Evolutionary conservation across 2,797 vertebrate genomes (phyloP).

Genomic region (Oreochromis grahami): DNA sequence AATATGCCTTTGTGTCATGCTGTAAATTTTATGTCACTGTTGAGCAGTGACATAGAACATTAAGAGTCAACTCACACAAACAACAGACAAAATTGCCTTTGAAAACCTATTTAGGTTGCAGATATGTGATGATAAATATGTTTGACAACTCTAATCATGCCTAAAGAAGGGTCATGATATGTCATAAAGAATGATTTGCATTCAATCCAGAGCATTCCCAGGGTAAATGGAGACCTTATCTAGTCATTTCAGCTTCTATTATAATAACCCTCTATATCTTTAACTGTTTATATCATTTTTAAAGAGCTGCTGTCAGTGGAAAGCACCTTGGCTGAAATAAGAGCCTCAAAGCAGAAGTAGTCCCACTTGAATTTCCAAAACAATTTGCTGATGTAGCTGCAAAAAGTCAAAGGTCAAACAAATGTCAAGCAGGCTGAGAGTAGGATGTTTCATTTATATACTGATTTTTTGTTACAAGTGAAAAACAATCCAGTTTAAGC

Average conservation of each 20-base stretch:
- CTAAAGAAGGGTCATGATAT: conserved; percentile 10
- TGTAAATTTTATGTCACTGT: background rate
- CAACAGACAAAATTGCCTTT: conserved; percentile 14
- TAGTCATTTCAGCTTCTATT: conserved; percentile 29
- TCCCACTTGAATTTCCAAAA: background rate
- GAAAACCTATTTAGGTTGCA: conserved; percentile 19
- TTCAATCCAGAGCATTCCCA: conserved; percentile 10
- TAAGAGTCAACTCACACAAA: conserved; percentile 12
- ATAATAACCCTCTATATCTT: conserved; percentile 35
- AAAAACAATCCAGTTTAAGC: background rate
- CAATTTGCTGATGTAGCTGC: background rate
- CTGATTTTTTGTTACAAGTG: background rate
- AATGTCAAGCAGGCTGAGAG: background rate
- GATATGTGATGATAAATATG: conserved; percentile 43
- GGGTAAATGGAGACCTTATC: conserved; percentile 29
- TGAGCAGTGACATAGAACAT: conserved; percentile 10
- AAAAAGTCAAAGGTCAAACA: background rate
- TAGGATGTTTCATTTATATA: background rate
- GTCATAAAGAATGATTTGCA: conserved; percentile 28
- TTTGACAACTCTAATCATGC: conserved; percentile 34
- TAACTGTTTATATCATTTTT: conserved; percentile 27
- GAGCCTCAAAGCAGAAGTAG: conserved; percentile 18
- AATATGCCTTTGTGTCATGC: background rate
- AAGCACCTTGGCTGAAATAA: conserved; percentile 1
- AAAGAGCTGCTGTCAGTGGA: conserved; percentile 28